Conservation (phyloP, 2,797 vertebrate species). For the Lepilemur septentrionalis region DNA sequence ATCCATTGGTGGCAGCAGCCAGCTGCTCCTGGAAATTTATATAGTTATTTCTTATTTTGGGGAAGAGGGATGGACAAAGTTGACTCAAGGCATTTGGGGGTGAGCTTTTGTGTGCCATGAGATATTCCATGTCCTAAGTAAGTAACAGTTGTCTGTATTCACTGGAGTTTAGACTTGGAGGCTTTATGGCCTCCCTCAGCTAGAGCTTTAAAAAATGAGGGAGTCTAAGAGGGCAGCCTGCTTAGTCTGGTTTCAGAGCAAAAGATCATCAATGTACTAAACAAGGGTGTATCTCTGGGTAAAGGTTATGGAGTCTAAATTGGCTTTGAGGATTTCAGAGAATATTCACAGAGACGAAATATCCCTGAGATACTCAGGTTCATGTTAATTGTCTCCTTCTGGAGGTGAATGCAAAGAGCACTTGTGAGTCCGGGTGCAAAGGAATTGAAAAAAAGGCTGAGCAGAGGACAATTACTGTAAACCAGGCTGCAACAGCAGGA, state of each 20-base stretch:
- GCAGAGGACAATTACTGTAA: neutral
- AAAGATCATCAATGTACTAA: neutral
- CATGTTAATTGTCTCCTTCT: neutral
- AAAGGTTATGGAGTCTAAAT: neutral
- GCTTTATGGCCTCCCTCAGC: neutral
- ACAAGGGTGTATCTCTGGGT: neutral
- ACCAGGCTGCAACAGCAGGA: neutral
- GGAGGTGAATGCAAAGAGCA: neutral
- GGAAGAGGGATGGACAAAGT: neutral
- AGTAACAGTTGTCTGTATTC: neutral
- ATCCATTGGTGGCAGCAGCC: neutral
- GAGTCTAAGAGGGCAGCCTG: neutral
- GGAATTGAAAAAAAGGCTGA: neutral
- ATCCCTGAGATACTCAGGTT: neutral
- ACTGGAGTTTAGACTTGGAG: neutral
- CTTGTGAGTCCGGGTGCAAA: neutral
- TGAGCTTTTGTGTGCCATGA: neutral
- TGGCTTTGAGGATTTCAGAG: neutral
- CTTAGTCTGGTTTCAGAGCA: neutral
- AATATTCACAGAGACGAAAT: neutral
- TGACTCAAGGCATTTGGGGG: neutral
- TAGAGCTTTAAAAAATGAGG: neutral
- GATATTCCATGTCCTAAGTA: neutral
- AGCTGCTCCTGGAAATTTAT: neutral
- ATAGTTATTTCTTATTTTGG: neutral